Evolutionary conservation across 2,113 vertebrate genomes (phyloP).

Genomic region (Alligator sinensis): DNA sequence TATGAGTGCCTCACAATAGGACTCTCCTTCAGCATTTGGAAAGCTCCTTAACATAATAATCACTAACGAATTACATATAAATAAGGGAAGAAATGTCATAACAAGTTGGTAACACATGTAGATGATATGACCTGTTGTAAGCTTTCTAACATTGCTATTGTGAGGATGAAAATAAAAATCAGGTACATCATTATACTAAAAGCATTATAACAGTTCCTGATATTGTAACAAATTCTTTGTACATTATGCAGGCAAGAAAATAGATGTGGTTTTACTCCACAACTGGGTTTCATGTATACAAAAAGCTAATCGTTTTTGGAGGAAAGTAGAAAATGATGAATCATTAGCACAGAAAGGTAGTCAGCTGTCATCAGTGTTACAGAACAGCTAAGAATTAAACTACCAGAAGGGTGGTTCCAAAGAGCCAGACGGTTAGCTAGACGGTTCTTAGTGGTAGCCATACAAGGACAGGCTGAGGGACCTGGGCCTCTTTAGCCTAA

Average conservation of each 20-base stretch:
- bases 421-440: too few relatives aligned
- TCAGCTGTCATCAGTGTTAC: not conserved
- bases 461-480: too few relatives aligned
- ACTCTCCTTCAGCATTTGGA: not conserved
- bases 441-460: too few relatives aligned
- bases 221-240: not conserved
- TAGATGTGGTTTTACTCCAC: not conserved
- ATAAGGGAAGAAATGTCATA: not conserved
- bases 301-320: not conserved
- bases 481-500: too few relatives aligned
- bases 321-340: not conserved
- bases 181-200: not conserved
- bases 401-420: too few relatives aligned
- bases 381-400: not conserved
- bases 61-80: not conserved
- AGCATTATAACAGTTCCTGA: not conserved
- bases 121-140: not conserved
- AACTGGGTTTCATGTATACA: not conserved
- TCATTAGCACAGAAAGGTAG: not conserved
- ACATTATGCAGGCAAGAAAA: not conserved
- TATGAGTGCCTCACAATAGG: not conserved
- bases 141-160: not conserved
- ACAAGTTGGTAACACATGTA: not conserved
- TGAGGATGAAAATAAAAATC: not conserved
- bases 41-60: not conserved